Evolutionary conservation across 2,888 invertebrate genomes (phyloP), one percentile per base, ranked within the genome.

Genomic region (Microplitis deprimator): DNA sequence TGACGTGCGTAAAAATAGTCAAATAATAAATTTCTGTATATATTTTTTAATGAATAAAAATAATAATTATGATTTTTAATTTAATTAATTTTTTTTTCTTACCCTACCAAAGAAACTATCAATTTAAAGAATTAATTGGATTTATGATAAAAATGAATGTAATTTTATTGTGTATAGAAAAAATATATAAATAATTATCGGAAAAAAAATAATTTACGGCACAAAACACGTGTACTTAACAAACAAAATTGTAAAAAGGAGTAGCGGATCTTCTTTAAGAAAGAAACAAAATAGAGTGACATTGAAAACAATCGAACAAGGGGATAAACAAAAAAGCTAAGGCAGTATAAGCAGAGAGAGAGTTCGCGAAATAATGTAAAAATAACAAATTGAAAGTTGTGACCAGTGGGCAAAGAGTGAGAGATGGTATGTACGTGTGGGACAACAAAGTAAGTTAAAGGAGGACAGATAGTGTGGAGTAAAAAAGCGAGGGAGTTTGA

Each of bases 311-410:
- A 68, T 75, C 16, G 75, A 50, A 73, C 29, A 69, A 72, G 74
- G 71, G 74, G 74, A 79, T 73, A 67, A 81, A 29, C 29, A 29
- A 29, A 29, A 75, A 79, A 77, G 73, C 78, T 76, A 77, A 72
- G 69, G 77, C 74, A 74, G 75, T 71, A 75, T 73, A 75, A 76
- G 67, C 8, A 10, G 73, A 64, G 67, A 81, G 79, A 81, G 80
- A 84, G 84, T 29, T 29, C 29, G 29, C 73, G 84, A 87, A 87
- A 87, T 86, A 85, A 87, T 87, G 86, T 86, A 87, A 86, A 86
- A 87, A 84, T 86, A 88, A 87, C 84, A 85, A 87, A 87, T 88
- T 87, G 85, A 87, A 87, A 87, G 85, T 83, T 85, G 84, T 83
- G 84, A 84, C 82, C 82, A 80, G 82, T 82, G 82, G 83, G 75